A percentile compares a stretch with the other conserved stretches of the same genome.
These are phyloP conservation scores for Mus pahari DNA, from an alignment of 2,113 vertebrate genomes.

Conservation along the genomic window DNA sequence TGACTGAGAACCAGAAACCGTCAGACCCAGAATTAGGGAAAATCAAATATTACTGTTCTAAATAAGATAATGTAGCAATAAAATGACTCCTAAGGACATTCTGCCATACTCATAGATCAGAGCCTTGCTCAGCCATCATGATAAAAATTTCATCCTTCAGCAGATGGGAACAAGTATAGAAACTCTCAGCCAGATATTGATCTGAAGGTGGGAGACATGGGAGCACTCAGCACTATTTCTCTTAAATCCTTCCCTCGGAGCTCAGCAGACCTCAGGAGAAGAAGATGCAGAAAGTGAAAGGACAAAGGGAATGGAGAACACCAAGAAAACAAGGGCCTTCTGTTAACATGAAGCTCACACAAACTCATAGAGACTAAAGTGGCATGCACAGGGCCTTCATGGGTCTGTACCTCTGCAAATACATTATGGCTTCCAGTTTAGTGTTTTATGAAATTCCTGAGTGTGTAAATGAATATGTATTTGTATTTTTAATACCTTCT, in stretches of 20 bases:
- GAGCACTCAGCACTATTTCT: not conserved
- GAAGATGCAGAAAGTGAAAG: not conserved
- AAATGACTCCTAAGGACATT: not conserved
- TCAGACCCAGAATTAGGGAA: not conserved
- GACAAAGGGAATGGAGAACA: not conserved
- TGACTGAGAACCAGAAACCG: not conserved
- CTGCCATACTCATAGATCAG: not conserved
- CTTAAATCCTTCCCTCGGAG: not conserved
- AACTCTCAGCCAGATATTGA: not conserved
- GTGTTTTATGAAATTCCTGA: not conserved
- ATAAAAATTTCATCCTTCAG: not conserved
- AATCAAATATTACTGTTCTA: not conserved
- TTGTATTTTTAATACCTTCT: not conserved
- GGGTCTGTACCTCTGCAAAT: not conserved
- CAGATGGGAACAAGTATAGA: not conserved
- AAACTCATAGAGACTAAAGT: not conserved
- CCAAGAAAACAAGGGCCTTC: not conserved
- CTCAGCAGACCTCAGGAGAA: not conserved
- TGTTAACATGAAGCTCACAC: not conserved
- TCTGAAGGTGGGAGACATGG: not conserved
- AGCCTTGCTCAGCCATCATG: not conserved
- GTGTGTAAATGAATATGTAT: not conserved
- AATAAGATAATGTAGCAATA: not conserved
- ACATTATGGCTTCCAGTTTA: not conserved
- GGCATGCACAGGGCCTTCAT: not conserved